Evolutionary conservation across 1,140 invertebrate genomes (phyloP).

Genomic region (Rhopalosiphum maidis): DNA sequence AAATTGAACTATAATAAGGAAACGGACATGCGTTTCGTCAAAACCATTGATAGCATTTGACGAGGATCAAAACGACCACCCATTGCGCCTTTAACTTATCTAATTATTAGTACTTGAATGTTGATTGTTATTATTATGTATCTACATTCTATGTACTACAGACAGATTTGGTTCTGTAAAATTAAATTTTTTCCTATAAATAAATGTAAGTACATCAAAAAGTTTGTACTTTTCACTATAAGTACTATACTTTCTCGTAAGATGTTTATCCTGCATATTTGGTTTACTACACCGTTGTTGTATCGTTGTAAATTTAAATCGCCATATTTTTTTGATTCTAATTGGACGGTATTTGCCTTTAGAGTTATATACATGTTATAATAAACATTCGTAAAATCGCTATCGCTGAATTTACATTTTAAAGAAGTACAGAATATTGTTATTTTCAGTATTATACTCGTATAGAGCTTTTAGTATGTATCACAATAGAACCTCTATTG

Average conservation of each 20-base stretch:
- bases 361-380: too few species aligned
- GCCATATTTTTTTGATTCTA: not conserved
- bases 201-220: too few species aligned
- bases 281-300: not conserved
- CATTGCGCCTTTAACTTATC: too few species aligned
- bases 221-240: too few species aligned
- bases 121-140: not conserved
- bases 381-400: too few species aligned
- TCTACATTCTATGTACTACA: not conserved
- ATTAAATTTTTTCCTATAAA: not conserved
- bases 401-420: too few species aligned
- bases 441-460: not conserved
- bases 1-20: not conserved
- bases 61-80: not conserved
- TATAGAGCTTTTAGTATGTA: not conserved
- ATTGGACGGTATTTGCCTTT: too few species aligned
- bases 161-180: not conserved
- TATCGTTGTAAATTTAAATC: not conserved
- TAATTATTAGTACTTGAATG: too few species aligned
- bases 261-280: not conserved
- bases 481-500: not conserved
- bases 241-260: not conserved
- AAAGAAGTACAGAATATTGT: not conserved
- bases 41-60: not conserved
- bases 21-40: not conserved